These are phyloP conservation scores for Meiosimyza decipiens DNA, from an alignment of 2,888 invertebrate species.

Conservation along the genomic window DNA sequence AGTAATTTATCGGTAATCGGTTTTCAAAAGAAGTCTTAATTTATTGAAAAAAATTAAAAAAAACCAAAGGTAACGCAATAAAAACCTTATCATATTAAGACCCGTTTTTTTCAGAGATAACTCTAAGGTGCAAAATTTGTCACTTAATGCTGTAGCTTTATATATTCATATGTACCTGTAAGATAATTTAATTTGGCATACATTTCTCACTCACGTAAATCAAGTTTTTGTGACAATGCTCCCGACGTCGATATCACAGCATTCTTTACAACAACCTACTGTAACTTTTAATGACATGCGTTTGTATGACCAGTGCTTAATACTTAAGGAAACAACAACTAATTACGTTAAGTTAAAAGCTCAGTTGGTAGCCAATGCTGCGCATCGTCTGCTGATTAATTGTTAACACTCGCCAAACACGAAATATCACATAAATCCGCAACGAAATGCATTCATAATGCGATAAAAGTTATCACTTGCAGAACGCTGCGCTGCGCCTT, in stretches of 20 bases:
- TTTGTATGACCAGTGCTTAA: slow-evolving; percentile 12
- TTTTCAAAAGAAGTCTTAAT: background rate
- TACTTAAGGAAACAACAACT: slow-evolving; percentile 32
- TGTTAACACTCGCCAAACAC: slow-evolving; percentile 31
- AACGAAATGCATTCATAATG: slow-evolving; percentile 35
- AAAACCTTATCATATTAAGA: no score
- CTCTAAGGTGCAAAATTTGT: no score
- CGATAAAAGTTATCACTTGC: slow-evolving; percentile 33
- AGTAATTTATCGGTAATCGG: background rate
- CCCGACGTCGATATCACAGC: no score
- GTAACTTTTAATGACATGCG: background rate
- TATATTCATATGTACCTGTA: no score
- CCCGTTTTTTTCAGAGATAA: no score
- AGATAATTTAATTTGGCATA: no score
- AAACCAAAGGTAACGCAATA: no score
- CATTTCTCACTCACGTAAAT: no score
- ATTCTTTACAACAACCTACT: background rate
- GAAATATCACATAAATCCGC: slow-evolving; percentile 29
- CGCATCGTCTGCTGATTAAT: slow-evolving; percentile 30
- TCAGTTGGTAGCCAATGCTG: background rate
- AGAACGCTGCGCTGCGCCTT: slow-evolving; percentile 4
- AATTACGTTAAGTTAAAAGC: slow-evolving; percentile 32
- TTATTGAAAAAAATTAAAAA: no score
- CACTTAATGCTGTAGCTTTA: no score
- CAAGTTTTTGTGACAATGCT: no score